Percentiles rank a stretch among this genome's conserved stretches.
Conservation (phyloP, 2,888 invertebrate species). For the Acanthococcus lagerstroemiae region DNA sequence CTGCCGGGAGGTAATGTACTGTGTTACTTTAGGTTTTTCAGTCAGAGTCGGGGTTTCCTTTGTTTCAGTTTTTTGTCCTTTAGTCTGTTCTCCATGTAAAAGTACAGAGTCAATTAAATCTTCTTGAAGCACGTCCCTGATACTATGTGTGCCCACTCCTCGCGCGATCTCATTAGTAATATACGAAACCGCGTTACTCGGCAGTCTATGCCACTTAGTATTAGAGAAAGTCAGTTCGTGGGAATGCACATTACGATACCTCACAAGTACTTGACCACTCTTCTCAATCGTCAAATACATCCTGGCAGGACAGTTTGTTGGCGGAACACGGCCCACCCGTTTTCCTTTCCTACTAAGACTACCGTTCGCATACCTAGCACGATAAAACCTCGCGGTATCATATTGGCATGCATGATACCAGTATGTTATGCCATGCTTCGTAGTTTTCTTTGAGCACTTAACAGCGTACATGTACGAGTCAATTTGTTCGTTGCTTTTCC, state of each 20-base stretch:
- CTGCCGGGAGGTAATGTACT: neutral
- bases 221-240: neutral
- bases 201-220: neutral
- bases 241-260: neutral
- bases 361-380: neutral
- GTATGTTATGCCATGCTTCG: neutral
- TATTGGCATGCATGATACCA: neutral
- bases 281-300: neutral
- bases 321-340: neutral
- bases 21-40: too few species aligned
- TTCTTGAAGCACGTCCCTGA: too few species aligned
- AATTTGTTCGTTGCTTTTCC: neutral
- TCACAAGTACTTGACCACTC: neutral
- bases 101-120: neutral
- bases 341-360: neutral
- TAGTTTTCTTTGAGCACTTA: neutral
- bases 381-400: neutral
- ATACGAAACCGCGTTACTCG: neutral
- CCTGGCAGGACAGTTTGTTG: neutral
- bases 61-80: too few species aligned
- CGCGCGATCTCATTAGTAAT: neutral
- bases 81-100: neutral
- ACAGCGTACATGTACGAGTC: neutral
- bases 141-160: neutral
- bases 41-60: too few species aligned